Percentiles rank a stretch among this genome's conserved stretches.
These are phyloP conservation scores for Thamnophis elegans DNA, from an alignment of 2,797 vertebrate genomes.

Conservation along the genomic window DNA sequence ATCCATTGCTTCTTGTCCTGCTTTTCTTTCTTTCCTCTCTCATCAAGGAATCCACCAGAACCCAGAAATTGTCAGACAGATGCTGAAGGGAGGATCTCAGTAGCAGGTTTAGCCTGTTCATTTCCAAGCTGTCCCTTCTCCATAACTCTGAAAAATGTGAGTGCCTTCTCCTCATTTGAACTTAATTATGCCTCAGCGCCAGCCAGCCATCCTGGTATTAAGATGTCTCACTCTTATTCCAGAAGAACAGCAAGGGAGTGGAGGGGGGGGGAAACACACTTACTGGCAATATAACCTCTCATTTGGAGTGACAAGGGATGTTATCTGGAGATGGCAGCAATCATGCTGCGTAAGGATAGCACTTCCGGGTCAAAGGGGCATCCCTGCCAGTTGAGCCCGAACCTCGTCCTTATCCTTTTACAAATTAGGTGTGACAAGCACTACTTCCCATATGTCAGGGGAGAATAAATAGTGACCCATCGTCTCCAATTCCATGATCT, in stretches of 20 bases:
- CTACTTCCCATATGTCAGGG: conserved; percentile 10
- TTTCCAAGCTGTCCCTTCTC: background rate
- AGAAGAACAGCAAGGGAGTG: background rate
- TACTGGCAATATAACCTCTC: background rate
- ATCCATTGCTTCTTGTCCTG: background rate
- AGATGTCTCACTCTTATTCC: background rate
- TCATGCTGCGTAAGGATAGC: background rate
- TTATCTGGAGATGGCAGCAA: background rate
- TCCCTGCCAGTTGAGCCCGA: background rate
- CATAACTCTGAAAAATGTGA: background rate
- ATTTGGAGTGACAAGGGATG: background rate
- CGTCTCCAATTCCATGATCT: conserved; percentile 61
- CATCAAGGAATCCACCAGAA: background rate
- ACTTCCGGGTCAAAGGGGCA: conserved; percentile 11
- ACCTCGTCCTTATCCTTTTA: conserved; percentile 15
- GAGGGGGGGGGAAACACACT: too few species aligned
- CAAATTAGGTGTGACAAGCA: conserved; percentile 28
- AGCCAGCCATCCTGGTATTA: background rate
- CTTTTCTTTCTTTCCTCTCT: background rate
- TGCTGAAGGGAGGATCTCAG: background rate
- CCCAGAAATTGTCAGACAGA: background rate
- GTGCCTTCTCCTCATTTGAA: background rate
- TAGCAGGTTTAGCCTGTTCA: background rate
- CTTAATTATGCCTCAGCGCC: background rate
- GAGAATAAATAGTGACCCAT: conserved; percentile 58